phyloP scores from a whole-genome alignment of 2,888 invertebrate species.

The Melangyna quadrimaculata region DNA sequence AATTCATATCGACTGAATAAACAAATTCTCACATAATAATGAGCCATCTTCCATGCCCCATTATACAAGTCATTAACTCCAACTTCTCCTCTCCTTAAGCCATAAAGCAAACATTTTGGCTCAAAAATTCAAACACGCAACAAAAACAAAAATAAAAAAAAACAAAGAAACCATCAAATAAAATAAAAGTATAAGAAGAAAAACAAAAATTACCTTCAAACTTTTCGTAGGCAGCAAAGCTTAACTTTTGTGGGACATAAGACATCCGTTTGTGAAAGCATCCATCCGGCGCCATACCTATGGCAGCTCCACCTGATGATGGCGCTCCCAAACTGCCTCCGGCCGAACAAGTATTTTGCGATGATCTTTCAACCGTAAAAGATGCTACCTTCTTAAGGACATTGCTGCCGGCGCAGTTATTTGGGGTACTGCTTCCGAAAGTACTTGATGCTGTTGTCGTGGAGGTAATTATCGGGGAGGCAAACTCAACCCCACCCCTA shows the following conservation, averaged over 20 bases:
- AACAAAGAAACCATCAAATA: constrained; percentile 75
- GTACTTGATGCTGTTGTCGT: constrained; percentile 60
- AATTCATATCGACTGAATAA: constrained; percentile 20
- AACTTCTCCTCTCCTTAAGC: neutral
- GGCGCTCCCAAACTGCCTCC: constrained; percentile 55
- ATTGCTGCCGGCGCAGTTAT: constrained; percentile 83
- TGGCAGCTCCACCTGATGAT: constrained; percentile 20
- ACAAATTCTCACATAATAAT: constrained; percentile 55
- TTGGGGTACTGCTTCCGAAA: constrained; percentile 73
- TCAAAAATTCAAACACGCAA: neutral
- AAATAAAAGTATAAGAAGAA: constrained; percentile 54
- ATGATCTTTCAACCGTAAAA: constrained; percentile 87
- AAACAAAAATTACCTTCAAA: constrained; percentile 89
- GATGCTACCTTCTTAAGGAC: constrained; percentile 93
- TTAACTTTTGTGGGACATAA: constrained; percentile 92
- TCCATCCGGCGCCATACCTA: constrained; percentile 54
- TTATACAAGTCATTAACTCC: constrained; percentile 62
- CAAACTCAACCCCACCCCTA: constrained; percentile 16
- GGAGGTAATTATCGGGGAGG: constrained; percentile 66
- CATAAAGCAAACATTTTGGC: constrained; percentile 24
- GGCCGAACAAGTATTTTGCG: constrained; percentile 72
- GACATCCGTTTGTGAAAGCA: constrained; percentile 85
- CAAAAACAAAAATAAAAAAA: constrained; percentile 63
- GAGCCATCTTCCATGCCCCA: constrained; percentile 47
- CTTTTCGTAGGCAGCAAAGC: constrained; percentile 93